Base-by-base conservation (phyloP, 1,140 invertebrate genomes). In the Ditylenchus dipsaci region DNA sequence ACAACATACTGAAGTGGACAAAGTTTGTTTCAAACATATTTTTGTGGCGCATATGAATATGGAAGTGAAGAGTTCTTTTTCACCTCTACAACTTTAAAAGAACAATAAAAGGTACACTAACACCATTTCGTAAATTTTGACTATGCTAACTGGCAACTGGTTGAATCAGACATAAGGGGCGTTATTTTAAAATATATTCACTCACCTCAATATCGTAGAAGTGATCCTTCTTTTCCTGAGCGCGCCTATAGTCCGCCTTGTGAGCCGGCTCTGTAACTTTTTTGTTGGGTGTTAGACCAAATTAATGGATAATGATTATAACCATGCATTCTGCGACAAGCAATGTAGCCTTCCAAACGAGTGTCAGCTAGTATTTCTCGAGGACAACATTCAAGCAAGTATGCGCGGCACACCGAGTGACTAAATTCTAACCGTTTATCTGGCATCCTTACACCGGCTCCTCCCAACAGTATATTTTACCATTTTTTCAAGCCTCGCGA, bases 231-330 rank as follows among this genome's bases (percentile, higher is more conserved):
- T 79, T 69, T 57, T 75, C 73, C 65, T 81, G 79, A 15, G 75
- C 81, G 17, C 69, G 57, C 26, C 73, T 67, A 67, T 71, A 81
- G 26, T 81, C 79, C 21, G 74, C 81, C 61, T 74, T 78, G 33
- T 81, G 79, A 13, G 79, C 79, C n/a, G 78, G 72, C 67, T 81
- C 79, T 49, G 83, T 78, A 33, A 81, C 43, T 53, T 83, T 83
- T 21, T 19, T 53, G 49, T 53, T 19, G n/a, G 3, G 8, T 78
- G 65, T 81, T 83, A 13, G 73, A 65, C 62, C 71, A 26, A 68
- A 42, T 65, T 38, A 61, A 19, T 9, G 7, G 8, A 17, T 17
- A 23, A 47, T 13, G 45, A 63, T 59, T 62, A 27, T 49, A 42
- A 68, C 67, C 49, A 62, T 42, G 45, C 67, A 63, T 59, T 53